Conservation (phyloP, 2,888 invertebrate genomes). For the Bruchidius siliquastri region DNA sequence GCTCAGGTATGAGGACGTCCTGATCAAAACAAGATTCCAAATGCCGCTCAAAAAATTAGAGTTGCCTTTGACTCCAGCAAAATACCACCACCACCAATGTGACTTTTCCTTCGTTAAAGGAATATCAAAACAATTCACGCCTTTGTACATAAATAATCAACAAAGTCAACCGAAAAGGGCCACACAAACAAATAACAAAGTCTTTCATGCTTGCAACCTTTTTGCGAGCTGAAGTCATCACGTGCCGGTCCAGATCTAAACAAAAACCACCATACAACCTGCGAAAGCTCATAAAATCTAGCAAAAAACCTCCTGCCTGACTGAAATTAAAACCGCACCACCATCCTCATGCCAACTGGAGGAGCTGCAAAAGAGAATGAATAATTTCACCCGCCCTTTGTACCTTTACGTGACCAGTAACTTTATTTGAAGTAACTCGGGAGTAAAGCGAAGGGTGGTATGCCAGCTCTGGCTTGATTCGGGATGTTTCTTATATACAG, state of each 20-base stretch:
- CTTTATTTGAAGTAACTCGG: background rate
- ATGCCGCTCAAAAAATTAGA: too few species aligned
- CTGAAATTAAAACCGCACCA: background rate
- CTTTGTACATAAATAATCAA: background rate
- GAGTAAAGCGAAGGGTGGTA: background rate
- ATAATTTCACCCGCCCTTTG: background rate
- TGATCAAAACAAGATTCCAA: too few species aligned
- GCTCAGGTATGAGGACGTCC: too few species aligned
- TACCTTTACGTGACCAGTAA: background rate
- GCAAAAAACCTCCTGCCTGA: background rate
- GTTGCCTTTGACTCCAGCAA: too few species aligned
- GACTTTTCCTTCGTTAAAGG: background rate
- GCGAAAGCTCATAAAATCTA: background rate
- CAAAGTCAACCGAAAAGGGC: background rate
- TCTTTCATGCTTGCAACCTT: background rate
- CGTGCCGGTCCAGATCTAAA: background rate
- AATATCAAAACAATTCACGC: background rate
- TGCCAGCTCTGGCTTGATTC: too few species aligned
- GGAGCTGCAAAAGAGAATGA: background rate
- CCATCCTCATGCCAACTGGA: background rate
- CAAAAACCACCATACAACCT: background rate
- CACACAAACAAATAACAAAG: background rate
- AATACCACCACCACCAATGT: background rate
- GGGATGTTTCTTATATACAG: too few species aligned
- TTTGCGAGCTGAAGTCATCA: background rate